phyloP scores from a whole-genome alignment of 64 coral and sea anemone species.

The Hydrozoanthus tunicans region DNA sequence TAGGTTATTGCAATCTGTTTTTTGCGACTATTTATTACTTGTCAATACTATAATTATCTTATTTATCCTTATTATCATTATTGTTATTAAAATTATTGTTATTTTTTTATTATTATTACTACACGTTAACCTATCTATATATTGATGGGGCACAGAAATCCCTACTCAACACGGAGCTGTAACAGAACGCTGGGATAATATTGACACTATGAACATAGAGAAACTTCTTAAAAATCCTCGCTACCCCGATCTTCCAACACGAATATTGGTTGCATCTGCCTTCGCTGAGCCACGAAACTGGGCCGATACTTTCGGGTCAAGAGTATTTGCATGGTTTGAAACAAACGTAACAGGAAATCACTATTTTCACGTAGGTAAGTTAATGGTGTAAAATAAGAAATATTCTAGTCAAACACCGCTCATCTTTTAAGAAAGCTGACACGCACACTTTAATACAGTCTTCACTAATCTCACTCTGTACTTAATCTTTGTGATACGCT shows the following conservation, averaged over 20 bases:
- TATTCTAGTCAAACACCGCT: too few relatives aligned
- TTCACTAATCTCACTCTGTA: too few relatives aligned
- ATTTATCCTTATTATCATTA: background rate
- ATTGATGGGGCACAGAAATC: background rate
- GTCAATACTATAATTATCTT: background rate
- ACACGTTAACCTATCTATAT: background rate
- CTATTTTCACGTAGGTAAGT: slow-evolving; percentile 32
- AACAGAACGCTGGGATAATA: slow-evolving; percentile 7
- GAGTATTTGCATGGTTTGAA: slow-evolving; percentile 47
- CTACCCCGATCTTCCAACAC: slow-evolving; percentile 5
- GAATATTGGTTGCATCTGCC: slow-evolving; percentile 34
- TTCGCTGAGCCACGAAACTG: slow-evolving; percentile 42
- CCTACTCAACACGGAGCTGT: slow-evolving; percentile 18
- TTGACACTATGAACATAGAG: slow-evolving; percentile 25
- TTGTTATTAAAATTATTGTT: background rate
- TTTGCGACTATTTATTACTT: too few relatives aligned
- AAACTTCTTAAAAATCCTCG: background rate
- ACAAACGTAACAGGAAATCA: slow-evolving; percentile 23
- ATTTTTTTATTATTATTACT: too few relatives aligned
- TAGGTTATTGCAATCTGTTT: background rate
- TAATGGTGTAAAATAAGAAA: background rate
- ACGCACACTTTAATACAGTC: too few relatives aligned
- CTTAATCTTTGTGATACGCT: too few relatives aligned
- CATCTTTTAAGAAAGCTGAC: too few relatives aligned
- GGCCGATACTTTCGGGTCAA: slow-evolving; percentile 33